Percentiles rank a stretch among this genome's conserved stretches.
These are phyloP conservation scores for Drosophila recens DNA, from an alignment of 2,888 invertebrate genomes.

Conservation along the genomic window DNA sequence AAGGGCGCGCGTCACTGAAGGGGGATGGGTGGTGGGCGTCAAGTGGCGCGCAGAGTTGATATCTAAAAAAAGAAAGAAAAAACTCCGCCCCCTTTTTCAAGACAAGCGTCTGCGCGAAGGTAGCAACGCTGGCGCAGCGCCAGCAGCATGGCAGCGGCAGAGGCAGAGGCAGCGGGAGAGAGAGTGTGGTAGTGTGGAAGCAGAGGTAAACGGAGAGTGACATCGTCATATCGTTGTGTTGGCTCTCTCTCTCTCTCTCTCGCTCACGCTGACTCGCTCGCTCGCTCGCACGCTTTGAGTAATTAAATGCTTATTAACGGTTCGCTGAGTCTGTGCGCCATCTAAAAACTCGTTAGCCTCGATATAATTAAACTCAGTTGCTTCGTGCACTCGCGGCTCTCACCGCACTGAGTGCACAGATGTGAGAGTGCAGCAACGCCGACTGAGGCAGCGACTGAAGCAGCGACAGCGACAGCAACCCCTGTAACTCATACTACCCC, in stretches of 20 bases:
- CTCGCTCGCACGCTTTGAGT: constrained; percentile 66
- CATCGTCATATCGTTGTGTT: constrained; percentile 51
- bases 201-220: constrained; percentile 45
- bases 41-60: constrained; percentile 57
- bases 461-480: constrained; percentile 34
- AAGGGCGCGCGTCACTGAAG: constrained; percentile 52
- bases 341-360: constrained; percentile 77
- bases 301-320: constrained; percentile 85
- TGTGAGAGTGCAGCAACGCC: constrained; percentile 4
- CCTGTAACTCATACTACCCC: constrained; percentile 44
- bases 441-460: constrained; percentile 12
- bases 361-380: constrained; percentile 75
- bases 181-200: not conserved
- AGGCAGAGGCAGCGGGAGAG: constrained; percentile 3
- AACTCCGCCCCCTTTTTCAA: constrained; percentile 84
- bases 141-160: constrained; percentile 38
- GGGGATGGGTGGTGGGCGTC: constrained; percentile 38
- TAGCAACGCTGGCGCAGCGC: constrained; percentile 71
- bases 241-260: constrained; percentile 22
- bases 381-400: constrained; percentile 49
- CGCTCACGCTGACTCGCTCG: constrained; percentile 29
- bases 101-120: constrained; percentile 82
- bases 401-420: constrained; percentile 30
- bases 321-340: constrained; percentile 81
- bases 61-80: constrained; percentile 73